Evolutionary conservation across 2,888 invertebrate species (phyloP).

Genomic region (Acleris holmiana): DNA sequence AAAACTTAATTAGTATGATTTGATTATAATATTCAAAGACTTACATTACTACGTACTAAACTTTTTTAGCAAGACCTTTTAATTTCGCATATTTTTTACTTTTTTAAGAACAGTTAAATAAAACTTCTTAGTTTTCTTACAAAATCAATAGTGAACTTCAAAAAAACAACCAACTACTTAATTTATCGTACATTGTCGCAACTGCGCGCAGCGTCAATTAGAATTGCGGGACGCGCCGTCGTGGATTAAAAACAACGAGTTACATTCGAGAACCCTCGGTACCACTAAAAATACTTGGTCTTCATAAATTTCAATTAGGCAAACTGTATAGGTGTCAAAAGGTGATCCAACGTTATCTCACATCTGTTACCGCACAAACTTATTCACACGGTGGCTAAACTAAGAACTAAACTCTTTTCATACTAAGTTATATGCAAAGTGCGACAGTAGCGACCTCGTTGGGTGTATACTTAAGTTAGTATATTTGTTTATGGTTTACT

Average conservation of each 20-base stretch:
- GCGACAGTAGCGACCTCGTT: constrained; percentile 7
- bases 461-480: background rate
- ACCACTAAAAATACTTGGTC: constrained; percentile 53
- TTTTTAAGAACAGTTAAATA: too few species aligned
- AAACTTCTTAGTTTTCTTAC: too few species aligned
- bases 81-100: too few species aligned
- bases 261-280: constrained; percentile 17
- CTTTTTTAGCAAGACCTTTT: too few species aligned
- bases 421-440: background rate
- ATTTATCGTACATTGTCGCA: too few species aligned
- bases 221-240: too few species aligned
- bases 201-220: too few species aligned
- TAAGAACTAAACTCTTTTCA: constrained; percentile 17
- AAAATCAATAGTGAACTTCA: too few species aligned
- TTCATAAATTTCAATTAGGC: constrained; percentile 81
- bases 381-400: constrained; percentile 45
- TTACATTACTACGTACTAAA: too few species aligned
- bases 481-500: constrained; percentile 61
- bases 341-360: constrained; percentile 64
- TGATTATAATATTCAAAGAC: too few species aligned
- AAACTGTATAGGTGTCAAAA: constrained; percentile 63
- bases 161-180: too few species aligned
- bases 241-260: background rate
- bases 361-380: constrained; percentile 42
- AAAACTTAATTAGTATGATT: too few species aligned